Evolutionary conservation across 37 sponge, comb jelly and placozoan genomes (phyloP), one percentile per base, ranked within the genome.

Genomic region (Mnemiopsis leidyi): DNA sequence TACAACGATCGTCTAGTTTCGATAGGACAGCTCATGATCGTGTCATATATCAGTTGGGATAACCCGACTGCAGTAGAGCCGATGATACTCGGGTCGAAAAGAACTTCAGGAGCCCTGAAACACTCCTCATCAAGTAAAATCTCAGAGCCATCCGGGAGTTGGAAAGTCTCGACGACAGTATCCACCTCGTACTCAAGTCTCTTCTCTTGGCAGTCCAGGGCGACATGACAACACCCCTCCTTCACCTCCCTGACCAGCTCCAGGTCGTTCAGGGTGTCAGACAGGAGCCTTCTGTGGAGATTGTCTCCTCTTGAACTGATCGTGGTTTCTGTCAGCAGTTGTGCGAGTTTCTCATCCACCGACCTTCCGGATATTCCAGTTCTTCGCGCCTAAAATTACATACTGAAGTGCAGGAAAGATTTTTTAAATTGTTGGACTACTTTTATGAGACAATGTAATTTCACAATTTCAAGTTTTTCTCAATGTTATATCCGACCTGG

Each of bases 1-100:
- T 93, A 85, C 32, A 97, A 92, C 38, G 94, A 94, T 20, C 39
- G 92, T 0, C 97, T 92, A 23, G 94, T 93, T 75, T 97, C 97
- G 39, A 93, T 94, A 28, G 97, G 93, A 39, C 96, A 96, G 96
- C 96, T 76, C 34, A 79, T 25, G 25, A 48, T 33, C 30, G 75
- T 71, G 30, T 71, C n/a, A 18, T 29, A 71, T 23, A 71, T 71
- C 30, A 71, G 20, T 25, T 71, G 75, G 3, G 30, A 29, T 25
- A 71, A 28, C 3, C 75, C 75, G 3, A 71, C 75, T 23, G 75
- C 75, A 23, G 75, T 23, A 5, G 75, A 71, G 30, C 75, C 75
- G 75, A 71, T 28, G 30, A 71, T 5, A 25, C 30, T 29, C 3
- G 75, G 75, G 20, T 71, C 30, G 75, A 71, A 71, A 18, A 71